Conservation (phyloP, 1,140 invertebrate genomes). For the Rhyacophila brunnea region DNA sequence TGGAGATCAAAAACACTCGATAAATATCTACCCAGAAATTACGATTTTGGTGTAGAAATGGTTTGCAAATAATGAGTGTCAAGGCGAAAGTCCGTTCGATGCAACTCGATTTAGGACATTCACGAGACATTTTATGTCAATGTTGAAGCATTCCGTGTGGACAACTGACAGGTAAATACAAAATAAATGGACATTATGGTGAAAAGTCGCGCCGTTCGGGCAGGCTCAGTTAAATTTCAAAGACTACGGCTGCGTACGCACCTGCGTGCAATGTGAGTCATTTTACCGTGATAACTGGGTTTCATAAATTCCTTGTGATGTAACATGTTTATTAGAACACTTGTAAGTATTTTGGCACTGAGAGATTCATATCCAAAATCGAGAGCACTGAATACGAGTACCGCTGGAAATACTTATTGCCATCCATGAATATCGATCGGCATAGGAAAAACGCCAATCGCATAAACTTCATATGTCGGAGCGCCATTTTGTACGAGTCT, state of each 20-base stretch:
- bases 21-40: too few relatives aligned
- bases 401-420: slow-evolving; percentile 50
- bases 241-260: slow-evolving; percentile 87
- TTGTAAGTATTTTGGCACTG: slow-evolving; percentile 48
- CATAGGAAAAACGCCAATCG: slow-evolving; percentile 49
- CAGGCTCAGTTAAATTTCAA: slow-evolving; percentile 79
- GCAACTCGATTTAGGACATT: too few relatives aligned
- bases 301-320: slow-evolving; percentile 48
- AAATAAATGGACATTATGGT: slow-evolving; percentile 56
- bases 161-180: slow-evolving; percentile 55
- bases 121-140: too few relatives aligned
- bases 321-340: slow-evolving; percentile 50
- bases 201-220: slow-evolving; percentile 58
- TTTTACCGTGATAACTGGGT: slow-evolving; percentile 49
- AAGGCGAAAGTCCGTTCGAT: too few relatives aligned
- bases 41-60: too few relatives aligned
- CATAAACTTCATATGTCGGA: slow-evolving; percentile 49
- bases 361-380: slow-evolving; percentile 46
- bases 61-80: too few relatives aligned
- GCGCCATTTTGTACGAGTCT: slow-evolving; percentile 53
- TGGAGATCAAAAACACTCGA: too few relatives aligned
- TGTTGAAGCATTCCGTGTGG: too few relatives aligned
- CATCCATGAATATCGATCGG: slow-evolving; percentile 58
- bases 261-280: slow-evolving; percentile 73
- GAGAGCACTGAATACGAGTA: slow-evolving; percentile 45